A percentile compares a stretch with the other conserved stretches of the same genome.
Evolutionary conservation across 2,888 invertebrate genomes (phyloP).

Genomic region (Oscheius sp.): DNA sequence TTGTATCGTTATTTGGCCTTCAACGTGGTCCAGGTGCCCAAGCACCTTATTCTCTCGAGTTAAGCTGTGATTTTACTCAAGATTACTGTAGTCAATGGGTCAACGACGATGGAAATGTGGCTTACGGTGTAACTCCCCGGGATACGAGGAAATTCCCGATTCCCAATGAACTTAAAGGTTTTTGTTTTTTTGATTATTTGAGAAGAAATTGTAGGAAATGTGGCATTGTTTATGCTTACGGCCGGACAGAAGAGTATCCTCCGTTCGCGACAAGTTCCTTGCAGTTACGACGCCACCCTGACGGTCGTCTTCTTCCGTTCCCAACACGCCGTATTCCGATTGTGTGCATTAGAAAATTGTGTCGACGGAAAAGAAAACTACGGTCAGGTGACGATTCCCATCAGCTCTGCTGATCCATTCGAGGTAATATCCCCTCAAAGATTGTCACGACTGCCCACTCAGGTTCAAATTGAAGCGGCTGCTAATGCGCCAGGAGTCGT

Average conservation of each 20-base stretch:
- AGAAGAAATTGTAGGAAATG: slow-evolving; percentile 47
- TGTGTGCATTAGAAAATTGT: slow-evolving; percentile 58
- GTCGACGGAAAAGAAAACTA: slow-evolving; percentile 44
- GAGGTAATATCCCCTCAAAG: slow-evolving; percentile 45
- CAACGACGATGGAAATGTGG: slow-evolving; percentile 57
- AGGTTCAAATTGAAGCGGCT: slow-evolving; percentile 47
- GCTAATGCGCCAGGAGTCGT: slow-evolving; percentile 12
- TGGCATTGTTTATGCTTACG: slow-evolving; percentile 52
- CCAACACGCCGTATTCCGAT: slow-evolving; percentile 50
- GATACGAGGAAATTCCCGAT: slow-evolving; percentile 54
- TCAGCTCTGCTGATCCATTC: slow-evolving; percentile 55
- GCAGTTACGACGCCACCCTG: slow-evolving; percentile 52
- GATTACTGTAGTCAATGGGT: slow-evolving; percentile 71
- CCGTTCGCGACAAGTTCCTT: slow-evolving; percentile 54
- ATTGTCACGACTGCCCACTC: no score
- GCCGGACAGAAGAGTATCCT: slow-evolving; percentile 44
- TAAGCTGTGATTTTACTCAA: slow-evolving; percentile 68
- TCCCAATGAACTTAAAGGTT: slow-evolving; percentile 44
- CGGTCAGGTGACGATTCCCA: slow-evolving; percentile 46
- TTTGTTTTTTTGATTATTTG: background rate
- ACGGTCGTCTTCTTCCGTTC: slow-evolving; percentile 54
- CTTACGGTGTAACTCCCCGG: slow-evolving; percentile 58
- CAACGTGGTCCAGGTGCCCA: slow-evolving; percentile 58
- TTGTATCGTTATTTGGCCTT: slow-evolving; percentile 52
- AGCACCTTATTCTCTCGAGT: slow-evolving; percentile 50